Conservation (phyloP, 2,113 vertebrate species). For the Carlito syrichta region DNA sequence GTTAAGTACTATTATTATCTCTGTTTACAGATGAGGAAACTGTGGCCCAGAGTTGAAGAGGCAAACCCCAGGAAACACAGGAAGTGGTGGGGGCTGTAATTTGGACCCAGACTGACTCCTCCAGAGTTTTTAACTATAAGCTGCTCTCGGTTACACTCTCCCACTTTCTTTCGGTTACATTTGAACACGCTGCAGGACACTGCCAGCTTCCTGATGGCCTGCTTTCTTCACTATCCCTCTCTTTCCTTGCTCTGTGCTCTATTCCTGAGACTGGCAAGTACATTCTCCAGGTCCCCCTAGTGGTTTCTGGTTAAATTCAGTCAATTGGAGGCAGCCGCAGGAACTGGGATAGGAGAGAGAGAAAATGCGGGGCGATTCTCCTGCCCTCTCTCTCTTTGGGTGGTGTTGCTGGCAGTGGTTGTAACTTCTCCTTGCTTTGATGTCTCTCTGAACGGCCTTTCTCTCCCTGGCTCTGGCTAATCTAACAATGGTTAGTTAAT, state of each 20-base stretch:
- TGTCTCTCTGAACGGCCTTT: not conserved
- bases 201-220: fast-evolving
- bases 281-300: not conserved
- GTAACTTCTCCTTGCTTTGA: not conserved
- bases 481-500: not conserved
- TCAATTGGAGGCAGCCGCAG: not conserved
- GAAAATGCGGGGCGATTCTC: not conserved
- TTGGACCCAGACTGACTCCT: not conserved
- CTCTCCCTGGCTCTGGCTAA: not conserved
- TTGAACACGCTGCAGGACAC: fast-evolving
- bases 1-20: not conserved
- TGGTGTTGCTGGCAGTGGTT: not conserved
- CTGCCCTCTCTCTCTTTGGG: not conserved
- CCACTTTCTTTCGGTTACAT: not conserved
- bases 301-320: not conserved
- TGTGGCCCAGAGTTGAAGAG: not conserved
- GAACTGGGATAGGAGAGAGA: not conserved
- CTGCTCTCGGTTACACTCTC: not conserved
- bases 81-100: fast-evolving
- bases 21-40: not conserved
- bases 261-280: not conserved
- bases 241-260: not conserved
- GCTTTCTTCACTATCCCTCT: not conserved
- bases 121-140: not conserved
- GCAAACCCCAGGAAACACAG: not conserved